Conservation (phyloP, 2,113 vertebrate genomes). For the Maccullochella peelii region DNA sequence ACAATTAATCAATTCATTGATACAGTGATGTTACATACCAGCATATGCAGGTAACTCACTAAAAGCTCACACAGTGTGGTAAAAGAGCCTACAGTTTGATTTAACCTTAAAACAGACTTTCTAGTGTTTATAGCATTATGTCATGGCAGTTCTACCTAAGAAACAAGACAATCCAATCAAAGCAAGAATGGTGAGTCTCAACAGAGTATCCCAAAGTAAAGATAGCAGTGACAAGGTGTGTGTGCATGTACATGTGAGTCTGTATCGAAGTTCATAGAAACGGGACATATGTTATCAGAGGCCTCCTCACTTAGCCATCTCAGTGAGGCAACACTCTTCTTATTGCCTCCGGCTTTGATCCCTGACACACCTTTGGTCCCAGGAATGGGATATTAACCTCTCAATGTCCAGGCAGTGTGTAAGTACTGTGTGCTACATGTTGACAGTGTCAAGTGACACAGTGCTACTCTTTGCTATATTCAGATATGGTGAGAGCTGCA, state of each 20-base stretch:
- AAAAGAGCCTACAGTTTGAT: not conserved
- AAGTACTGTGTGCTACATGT: conserved; percentile 38
- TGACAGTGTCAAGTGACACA: conserved; percentile 62
- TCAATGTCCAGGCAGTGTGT: conserved; percentile 9
- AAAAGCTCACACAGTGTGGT: no score
- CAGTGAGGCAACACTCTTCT: conserved; percentile 33
- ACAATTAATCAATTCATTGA: no score
- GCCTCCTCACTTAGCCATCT: not conserved
- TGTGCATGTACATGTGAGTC: not conserved
- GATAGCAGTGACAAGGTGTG: not conserved
- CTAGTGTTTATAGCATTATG: not conserved
- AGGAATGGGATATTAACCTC: conserved; percentile 13
- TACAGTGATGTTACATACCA: not conserved
- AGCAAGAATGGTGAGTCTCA: not conserved
- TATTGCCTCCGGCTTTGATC: conserved; percentile 24
- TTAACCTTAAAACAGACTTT: not conserved
- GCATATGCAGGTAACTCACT: no score
- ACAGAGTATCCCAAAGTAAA: not conserved
- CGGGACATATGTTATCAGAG: not conserved
- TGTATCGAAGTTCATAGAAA: conserved; percentile 6
- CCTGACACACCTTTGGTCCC: conserved; percentile 24
- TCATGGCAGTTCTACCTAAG: not conserved
- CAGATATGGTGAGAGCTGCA: conserved; percentile 60
- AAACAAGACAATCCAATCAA: not conserved
- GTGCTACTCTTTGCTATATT: conserved; percentile 65